A percentile compares a stretch with the other conserved stretches of the same genome.
Evolutionary conservation across 1,140 invertebrate species (phyloP).

Genomic region (Meteorus sp.): DNA sequence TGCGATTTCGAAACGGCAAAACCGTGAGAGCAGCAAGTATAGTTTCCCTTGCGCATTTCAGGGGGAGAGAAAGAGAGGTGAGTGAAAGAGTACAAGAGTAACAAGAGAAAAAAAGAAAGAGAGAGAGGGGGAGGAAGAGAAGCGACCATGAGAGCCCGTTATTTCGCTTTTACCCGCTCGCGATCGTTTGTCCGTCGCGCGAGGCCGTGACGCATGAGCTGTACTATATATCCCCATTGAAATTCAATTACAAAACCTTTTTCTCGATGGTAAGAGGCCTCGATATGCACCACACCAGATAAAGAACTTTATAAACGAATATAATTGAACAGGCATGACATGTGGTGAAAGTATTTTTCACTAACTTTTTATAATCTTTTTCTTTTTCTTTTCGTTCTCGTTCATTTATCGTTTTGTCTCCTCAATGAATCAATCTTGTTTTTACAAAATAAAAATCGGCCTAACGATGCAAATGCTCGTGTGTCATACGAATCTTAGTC

Average conservation of each 20-base stretch:
- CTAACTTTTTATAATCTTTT: too few relatives aligned
- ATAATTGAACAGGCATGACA: conserved; percentile 14
- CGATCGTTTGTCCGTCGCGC: conserved; percentile 19
- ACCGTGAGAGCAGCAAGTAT: conserved; percentile 22
- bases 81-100: neutral
- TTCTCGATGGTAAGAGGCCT: conserved; percentile 10
- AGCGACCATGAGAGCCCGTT: conserved; percentile 6
- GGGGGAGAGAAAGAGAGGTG: conserved; percentile 10
- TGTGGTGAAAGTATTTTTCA: conserved; percentile 9
- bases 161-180: conserved; percentile 21
- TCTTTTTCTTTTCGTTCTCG: conserved; percentile 1
- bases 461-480: neutral
- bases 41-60: conserved; percentile 4
- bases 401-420: neutral
- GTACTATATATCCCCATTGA: conserved; percentile 12
- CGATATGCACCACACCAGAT: conserved; percentile 16
- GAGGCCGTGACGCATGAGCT: conserved; percentile 22
- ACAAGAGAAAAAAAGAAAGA: neutral
- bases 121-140: conserved; percentile 1
- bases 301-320: conserved; percentile 5
- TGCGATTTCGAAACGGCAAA: conserved; percentile 26
- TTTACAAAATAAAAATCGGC: neutral
- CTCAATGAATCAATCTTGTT: neutral
- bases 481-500: conserved; percentile 7
- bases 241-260: conserved; percentile 28